These are phyloP conservation scores for Petrocephalus sullivani DNA, from an alignment of 2,797 vertebrate species.

Conservation along the genomic window DNA sequence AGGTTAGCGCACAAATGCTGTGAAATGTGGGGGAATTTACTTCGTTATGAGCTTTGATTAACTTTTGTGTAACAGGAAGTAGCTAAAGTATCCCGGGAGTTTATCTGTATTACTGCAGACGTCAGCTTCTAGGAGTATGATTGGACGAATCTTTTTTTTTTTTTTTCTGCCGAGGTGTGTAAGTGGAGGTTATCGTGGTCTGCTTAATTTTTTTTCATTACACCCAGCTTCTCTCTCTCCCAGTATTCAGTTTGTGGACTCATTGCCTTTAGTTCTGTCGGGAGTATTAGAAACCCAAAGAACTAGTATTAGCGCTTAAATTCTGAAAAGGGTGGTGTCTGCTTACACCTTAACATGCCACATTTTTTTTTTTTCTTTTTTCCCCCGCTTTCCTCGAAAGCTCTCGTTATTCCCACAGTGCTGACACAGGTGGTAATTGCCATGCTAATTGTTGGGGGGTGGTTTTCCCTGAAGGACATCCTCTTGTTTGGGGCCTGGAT, in stretches of 20 bases:
- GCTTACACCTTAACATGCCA: slow-evolving; percentile 26
- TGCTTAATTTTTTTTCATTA: not conserved
- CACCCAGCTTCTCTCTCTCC: not conserved
- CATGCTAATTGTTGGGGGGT: slow-evolving; percentile 39
- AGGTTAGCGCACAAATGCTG: not conserved
- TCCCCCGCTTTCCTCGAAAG: slow-evolving; percentile 32
- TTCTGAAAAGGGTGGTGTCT: slow-evolving; percentile 35
- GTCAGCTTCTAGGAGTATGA: not conserved
- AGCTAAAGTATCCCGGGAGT: not conserved
- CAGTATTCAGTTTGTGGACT: not conserved
- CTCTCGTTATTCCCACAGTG: slow-evolving; percentile 34
- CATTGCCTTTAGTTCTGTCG: slow-evolving; percentile 10
- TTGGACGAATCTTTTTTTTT: not conserved
- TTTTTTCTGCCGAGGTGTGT: not conserved
- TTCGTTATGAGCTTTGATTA: not conserved
- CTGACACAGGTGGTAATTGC: slow-evolving; percentile 44
- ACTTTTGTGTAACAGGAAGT: not conserved
- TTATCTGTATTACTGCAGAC: not conserved
- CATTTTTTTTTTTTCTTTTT: not conserved
- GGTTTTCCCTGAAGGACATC: not conserved
- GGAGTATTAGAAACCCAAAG: slow-evolving; percentile 24
- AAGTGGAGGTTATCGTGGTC: not conserved
- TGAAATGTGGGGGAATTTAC: not conserved
- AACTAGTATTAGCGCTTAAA: slow-evolving; percentile 25
- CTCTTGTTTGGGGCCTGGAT: not conserved